Evolutionary conservation across 2,888 invertebrate genomes (phyloP).

Genomic region (Eristalis arbustorum): DNA sequence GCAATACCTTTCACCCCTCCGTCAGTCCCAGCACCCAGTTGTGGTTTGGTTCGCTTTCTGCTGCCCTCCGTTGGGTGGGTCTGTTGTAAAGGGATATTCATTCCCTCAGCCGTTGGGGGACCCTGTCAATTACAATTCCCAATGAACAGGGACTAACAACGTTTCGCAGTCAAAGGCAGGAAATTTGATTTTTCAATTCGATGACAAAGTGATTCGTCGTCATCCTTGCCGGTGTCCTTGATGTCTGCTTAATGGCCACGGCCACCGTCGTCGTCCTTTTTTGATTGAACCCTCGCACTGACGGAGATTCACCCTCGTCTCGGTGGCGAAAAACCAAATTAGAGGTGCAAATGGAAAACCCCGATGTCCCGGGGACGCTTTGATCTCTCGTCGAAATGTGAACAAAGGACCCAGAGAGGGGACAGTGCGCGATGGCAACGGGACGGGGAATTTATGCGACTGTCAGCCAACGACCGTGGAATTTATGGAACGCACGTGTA

Average conservation of each 20-base stretch:
- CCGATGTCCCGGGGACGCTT: neutral
- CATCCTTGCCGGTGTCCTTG: neutral
- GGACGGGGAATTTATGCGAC: slow-evolving; percentile 43
- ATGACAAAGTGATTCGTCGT: slow-evolving; percentile 37
- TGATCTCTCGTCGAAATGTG: slow-evolving; percentile 26
- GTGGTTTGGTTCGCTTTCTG: neutral
- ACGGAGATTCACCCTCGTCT: neutral
- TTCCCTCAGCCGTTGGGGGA: neutral
- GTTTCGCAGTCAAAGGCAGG: slow-evolving; percentile 41
- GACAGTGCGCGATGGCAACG: neutral
- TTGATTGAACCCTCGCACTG: slow-evolving; percentile 9
- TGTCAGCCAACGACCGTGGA: slow-evolving; percentile 1
- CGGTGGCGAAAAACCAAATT: slow-evolving; percentile 41
- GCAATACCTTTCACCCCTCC: slow-evolving; percentile 15
- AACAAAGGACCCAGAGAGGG: neutral
- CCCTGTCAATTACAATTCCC: slow-evolving; percentile 36
- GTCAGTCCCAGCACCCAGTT: neutral
- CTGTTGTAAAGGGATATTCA: neutral
- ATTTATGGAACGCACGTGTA: slow-evolving; percentile 52
- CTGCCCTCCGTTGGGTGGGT: neutral
- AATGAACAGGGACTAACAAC: slow-evolving; percentile 36
- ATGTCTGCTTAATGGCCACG: neutral
- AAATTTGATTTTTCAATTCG: slow-evolving; percentile 60
- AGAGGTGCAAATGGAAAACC: slow-evolving; percentile 55
- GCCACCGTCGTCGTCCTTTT: neutral